A percentile compares a stretch with the other conserved stretches of the same genome.
Evolutionary conservation across 2,113 vertebrate genomes (phyloP).

Genomic region (Scortum barcoo): DNA sequence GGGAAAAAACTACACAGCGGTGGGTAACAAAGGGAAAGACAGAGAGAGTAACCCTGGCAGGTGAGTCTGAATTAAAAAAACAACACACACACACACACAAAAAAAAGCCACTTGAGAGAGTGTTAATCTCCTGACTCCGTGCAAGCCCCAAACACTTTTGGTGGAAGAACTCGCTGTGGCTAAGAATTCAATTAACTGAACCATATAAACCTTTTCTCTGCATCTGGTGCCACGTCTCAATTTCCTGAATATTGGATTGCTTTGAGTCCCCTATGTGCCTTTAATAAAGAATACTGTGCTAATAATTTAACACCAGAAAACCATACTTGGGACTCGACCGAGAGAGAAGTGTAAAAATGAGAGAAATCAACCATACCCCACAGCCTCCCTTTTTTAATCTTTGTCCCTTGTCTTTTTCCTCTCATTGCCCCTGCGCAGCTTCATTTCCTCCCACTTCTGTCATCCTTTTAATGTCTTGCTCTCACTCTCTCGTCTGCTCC

Average conservation of each 20-base stretch:
- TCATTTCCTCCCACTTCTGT: conserved; percentile 46
- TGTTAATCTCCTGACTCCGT: conserved; percentile 56
- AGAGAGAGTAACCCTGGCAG: conserved; percentile 61
- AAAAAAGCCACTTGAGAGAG: conserved; percentile 60
- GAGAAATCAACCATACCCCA: conserved; percentile 46
- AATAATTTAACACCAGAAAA: conserved; percentile 69
- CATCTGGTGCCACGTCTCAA: conserved; percentile 48
- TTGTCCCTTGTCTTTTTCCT: conserved; percentile 56
- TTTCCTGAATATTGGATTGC: conserved; percentile 64
- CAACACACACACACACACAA: conserved; percentile 31
- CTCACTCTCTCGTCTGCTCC: conserved; percentile 31
- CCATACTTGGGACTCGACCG: conserved; percentile 36
- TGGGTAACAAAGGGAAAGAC: conserved; percentile 23
- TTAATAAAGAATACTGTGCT: conserved; percentile 66
- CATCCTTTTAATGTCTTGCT: conserved; percentile 56
- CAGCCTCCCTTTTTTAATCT: conserved; percentile 58
- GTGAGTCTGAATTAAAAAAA: conserved; percentile 65
- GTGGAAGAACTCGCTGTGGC: conserved; percentile 47
- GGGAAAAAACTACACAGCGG: conserved; percentile 15
- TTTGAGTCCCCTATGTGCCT: conserved; percentile 56
- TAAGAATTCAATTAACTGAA: conserved; percentile 71
- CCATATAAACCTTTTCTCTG: conserved; percentile 62
- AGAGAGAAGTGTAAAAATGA: conserved; percentile 41
- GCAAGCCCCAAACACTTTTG: conserved; percentile 26
- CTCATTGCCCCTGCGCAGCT: conserved; percentile 35